A percentile compares a stretch with the other conserved stretches of the same genome.
Conservation (phyloP, 2,888 invertebrate genomes). For the Antheraea yamamai region DNA sequence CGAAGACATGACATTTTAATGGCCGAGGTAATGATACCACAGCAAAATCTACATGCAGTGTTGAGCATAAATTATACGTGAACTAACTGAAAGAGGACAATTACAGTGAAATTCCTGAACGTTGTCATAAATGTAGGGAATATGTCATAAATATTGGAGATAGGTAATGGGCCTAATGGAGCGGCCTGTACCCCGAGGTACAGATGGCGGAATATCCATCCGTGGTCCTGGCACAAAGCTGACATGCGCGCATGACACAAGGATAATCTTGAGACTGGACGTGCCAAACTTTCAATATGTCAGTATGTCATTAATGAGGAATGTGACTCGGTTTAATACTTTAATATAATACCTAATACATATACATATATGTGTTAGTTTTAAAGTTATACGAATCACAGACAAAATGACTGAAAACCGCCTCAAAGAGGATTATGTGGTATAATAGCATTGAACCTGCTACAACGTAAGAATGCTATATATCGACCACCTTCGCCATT, state of each 20-base stretch:
- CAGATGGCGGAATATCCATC: conserved; percentile 35
- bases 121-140: conserved; percentile 16
- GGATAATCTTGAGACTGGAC: conserved; percentile 2
- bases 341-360: no score
- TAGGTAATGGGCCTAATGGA: conserved; percentile 32
- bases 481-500: no score
- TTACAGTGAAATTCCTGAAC: conserved; percentile 16
- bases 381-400: no score
- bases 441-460: no score
- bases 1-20: conserved; percentile 3
- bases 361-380: no score
- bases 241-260: conserved; percentile 36
- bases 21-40: background rate
- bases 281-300: background rate
- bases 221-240: conserved; percentile 23
- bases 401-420: no score
- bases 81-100: conserved; percentile 13
- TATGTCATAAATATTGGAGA: conserved; percentile 15
- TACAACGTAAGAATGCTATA: no score
- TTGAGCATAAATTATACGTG: conserved; percentile 12
- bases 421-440: no score
- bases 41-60: background rate
- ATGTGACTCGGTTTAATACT: no score
- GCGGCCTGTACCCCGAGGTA: conserved; percentile 35
- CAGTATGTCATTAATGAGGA: no score